Conservation (phyloP, 2,113 vertebrate genomes). For the Alaudala cheleensis region DNA sequence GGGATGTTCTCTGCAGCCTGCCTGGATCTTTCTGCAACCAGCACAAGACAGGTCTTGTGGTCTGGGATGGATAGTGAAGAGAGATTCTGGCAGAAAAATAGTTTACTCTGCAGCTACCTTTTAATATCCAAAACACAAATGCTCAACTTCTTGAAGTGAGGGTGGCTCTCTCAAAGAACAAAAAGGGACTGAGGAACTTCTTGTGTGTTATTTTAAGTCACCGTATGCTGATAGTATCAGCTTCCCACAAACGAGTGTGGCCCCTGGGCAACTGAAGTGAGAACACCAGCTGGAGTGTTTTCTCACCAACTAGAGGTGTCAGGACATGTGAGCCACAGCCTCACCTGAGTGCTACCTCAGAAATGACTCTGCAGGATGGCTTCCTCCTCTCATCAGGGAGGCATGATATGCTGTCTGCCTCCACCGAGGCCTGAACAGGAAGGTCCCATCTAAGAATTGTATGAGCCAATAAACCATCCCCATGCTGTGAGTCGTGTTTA, state of each 20-base stretch:
- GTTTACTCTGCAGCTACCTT: neutral
- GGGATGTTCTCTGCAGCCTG: neutral
- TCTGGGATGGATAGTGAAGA: neutral
- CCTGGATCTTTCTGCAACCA: neutral
- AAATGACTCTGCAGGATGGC: neutral
- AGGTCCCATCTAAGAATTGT: neutral
- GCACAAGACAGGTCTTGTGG: neutral
- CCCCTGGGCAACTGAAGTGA: neutral
- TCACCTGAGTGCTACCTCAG: neutral
- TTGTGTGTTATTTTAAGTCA: neutral
- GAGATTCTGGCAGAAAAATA: neutral
- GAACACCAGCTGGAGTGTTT: neutral
- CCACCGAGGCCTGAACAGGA: neutral
- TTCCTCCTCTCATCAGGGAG: neutral
- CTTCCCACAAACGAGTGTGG: neutral
- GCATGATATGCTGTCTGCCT: neutral
- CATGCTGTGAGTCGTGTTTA: neutral
- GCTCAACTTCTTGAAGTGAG: neutral
- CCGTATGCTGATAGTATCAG: neutral
- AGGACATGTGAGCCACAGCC: neutral
- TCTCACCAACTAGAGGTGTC: neutral
- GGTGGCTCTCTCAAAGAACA: neutral
- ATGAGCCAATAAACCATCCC: neutral
- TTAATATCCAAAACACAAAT: neutral
- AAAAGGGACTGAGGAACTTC: neutral